Evolutionary conservation across 1,140 invertebrate species (phyloP), one percentile per base, ranked within the genome.

Genomic region (Bombus breviceps): DNA sequence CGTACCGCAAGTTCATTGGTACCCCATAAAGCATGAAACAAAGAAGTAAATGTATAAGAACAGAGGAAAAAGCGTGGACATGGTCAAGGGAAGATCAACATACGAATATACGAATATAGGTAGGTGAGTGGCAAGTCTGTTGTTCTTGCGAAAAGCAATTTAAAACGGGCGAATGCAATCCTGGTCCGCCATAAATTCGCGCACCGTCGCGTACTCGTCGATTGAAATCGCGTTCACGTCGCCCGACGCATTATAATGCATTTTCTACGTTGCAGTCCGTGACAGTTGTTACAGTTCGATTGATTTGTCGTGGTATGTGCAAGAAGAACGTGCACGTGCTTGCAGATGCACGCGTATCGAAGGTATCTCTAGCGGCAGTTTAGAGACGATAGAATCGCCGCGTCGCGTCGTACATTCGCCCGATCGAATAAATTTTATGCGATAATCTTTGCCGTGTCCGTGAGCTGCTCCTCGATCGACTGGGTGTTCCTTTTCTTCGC

Each of bases 201-300:
- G 77, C 78, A 78, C 62, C 59, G 81, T n/a, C 25, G 47, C 47
- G 47, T 22, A 53, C 47, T 53, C 47, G 83, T 86, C 91, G 88
- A 92, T 92, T 91, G 91, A 90, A 91, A 92, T 91, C 89, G 84
- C 89, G 86, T 81, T 78, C 91, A 88, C 91, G 89, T 92, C 86
- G 89, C 84, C 86, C 81, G 71, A 87, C 90, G 90, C 90, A 91
- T 92, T 92, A 92, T 92, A 92, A 92, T 92, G 90, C 88, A 91
- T 92, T 91, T 91, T 92, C 90, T 89, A 88, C 88, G 86, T 86
- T 73, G 83, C 85, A 80, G 71, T 15, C 68, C 83, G 89, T 92
- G 89, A 90, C 89, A 88, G 91, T 91, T 90, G 88, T 92, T 92
- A 88, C 87, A 84, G 77, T 87, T 88, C 91, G 88, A 92, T 92